Evolutionary conservation across 2,113 vertebrate species (phyloP).

Genomic region (Dunckerocampus dactyliophorus): DNA sequence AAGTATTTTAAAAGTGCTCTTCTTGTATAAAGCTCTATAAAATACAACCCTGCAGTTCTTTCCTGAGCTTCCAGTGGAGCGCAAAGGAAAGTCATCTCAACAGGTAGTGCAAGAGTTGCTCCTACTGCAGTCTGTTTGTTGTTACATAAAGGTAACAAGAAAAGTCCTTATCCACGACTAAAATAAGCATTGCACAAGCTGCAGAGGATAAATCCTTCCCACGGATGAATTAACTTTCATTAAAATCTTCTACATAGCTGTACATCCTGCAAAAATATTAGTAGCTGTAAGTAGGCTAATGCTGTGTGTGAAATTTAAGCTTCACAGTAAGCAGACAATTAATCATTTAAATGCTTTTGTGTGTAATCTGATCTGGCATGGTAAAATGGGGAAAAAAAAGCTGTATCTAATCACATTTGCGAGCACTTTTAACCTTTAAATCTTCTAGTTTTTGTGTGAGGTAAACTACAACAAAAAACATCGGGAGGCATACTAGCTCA

Average conservation of each 20-base stretch:
- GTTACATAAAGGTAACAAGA: not conserved
- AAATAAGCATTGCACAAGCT: not conserved
- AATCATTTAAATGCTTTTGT: not conserved
- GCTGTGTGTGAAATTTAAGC: not conserved
- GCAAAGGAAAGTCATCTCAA: constrained; percentile 4
- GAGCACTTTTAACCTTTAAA: too few species aligned
- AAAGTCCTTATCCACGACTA: not conserved
- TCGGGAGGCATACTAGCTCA: too few species aligned
- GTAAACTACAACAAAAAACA: too few species aligned
- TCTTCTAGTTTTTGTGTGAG: too few species aligned
- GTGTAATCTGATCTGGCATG: too few species aligned
- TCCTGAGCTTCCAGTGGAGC: not conserved
- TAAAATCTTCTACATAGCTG: too few species aligned
- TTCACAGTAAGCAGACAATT: not conserved
- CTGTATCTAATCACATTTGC: too few species aligned
- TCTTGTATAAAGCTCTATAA: not conserved
- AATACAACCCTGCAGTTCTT: not conserved
- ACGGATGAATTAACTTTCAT: not conserved
- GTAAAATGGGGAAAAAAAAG: too few species aligned
- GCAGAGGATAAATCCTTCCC: not conserved
- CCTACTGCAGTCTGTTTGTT: not conserved
- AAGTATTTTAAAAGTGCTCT: constrained; percentile 2
- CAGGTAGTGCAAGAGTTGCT: not conserved
- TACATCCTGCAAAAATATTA: not conserved
- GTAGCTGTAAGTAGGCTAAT: not conserved